A percentile compares a stretch with the other conserved stretches of the same genome.
Conservation (phyloP, 2,113 vertebrate genomes). For the Bos javanicus region DNA sequence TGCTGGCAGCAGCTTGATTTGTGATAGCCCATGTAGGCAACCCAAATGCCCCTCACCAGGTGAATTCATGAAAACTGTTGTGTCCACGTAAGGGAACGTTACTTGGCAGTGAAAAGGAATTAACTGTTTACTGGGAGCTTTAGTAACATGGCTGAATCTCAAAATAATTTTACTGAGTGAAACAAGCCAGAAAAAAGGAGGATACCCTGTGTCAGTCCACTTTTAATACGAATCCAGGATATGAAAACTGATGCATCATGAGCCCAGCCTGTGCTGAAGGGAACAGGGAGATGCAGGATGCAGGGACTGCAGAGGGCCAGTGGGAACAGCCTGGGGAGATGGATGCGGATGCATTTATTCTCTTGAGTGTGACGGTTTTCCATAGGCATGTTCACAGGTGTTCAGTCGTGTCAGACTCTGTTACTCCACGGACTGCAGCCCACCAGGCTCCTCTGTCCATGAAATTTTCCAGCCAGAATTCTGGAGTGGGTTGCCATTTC, state of each 20-base stretch:
- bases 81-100: fast-evolving
- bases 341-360: fast-evolving
- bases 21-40: fast-evolving
- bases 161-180: neutral
- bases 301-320: fast-evolving
- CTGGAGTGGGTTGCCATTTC: neutral
- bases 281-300: fast-evolving
- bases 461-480: neutral
- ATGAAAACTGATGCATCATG: fast-evolving
- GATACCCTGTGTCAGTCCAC: fast-evolving
- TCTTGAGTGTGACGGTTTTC: fast-evolving
- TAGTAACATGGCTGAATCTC: neutral
- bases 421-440: neutral
- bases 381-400: neutral
- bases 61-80: fast-evolving
- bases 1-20: fast-evolving
- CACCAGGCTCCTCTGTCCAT: neutral
- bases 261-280: fast-evolving
- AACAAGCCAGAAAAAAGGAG: neutral
- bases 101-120: fast-evolving
- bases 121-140: fast-evolving
- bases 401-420: neutral
- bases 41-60: fast-evolving
- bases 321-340: fast-evolving
- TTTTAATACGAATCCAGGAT: neutral